These are phyloP conservation scores for Pantelozetes paolii DNA, from an alignment of 2,888 invertebrate genomes.

Conservation along the genomic window DNA sequence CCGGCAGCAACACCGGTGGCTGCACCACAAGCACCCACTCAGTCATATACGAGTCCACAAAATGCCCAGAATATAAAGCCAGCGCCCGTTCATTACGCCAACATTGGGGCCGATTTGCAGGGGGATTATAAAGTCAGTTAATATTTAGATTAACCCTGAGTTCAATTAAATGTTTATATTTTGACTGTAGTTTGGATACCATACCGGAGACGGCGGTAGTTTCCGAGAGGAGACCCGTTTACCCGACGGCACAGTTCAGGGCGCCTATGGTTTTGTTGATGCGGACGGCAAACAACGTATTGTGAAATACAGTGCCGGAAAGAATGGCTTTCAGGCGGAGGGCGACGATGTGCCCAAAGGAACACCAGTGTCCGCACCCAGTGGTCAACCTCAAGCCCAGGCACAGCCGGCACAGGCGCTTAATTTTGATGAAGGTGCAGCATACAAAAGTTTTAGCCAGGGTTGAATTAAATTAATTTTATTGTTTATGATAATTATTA, in stretches of 20 bases:
- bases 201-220: slow-evolving; percentile 48
- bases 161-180: neutral
- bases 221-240: slow-evolving; percentile 48
- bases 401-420: neutral
- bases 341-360: slow-evolving; percentile 42
- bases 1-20: neutral
- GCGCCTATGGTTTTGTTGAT: slow-evolving; percentile 48
- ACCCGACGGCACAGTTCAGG: slow-evolving; percentile 48
- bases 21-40: slow-evolving; percentile 22
- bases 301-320: slow-evolving; percentile 48
- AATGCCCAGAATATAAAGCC: slow-evolving; percentile 3
- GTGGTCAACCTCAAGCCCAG: slow-evolving; percentile 6
- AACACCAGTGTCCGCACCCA: slow-evolving; percentile 27
- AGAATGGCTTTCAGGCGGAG: slow-evolving; percentile 47
- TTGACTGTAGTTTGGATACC: slow-evolving; percentile 46
- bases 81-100: slow-evolving; percentile 47
- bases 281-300: slow-evolving; percentile 46
- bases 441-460: neutral
- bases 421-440: neutral
- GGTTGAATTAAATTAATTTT: neutral
- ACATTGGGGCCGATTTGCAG: slow-evolving; percentile 44
- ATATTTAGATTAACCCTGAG: neutral
- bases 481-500: neutral
- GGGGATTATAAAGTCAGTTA: slow-evolving; percentile 45
- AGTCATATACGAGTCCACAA: slow-evolving; percentile 2